Evolutionary conservation across 2,797 vertebrate species (phyloP).

Genomic region (Galago senegalensis): DNA sequence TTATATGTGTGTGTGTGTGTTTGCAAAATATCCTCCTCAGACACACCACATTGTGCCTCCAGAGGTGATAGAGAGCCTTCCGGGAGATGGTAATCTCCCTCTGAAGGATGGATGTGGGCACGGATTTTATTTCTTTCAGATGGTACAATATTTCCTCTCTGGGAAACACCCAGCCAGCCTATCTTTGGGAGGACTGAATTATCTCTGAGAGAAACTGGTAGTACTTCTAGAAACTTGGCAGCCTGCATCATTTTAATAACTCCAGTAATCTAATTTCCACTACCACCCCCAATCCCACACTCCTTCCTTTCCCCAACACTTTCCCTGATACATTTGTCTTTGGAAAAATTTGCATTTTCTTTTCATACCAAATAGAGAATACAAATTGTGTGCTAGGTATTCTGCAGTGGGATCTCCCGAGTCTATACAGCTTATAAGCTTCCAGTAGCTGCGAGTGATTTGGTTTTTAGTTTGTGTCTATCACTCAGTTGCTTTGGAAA

Average conservation of each 20-base stretch:
- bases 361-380: slow-evolving; percentile 51
- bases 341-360: slow-evolving; percentile 49
- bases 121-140: slow-evolving; percentile 80
- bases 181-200: slow-evolving; percentile 71
- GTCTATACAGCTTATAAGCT: background rate
- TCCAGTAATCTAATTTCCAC: slow-evolving; percentile 59
- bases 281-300: background rate
- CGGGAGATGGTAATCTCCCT: slow-evolving; percentile 82
- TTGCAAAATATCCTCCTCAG: slow-evolving; percentile 77
- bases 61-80: slow-evolving; percentile 76
- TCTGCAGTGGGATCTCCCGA: slow-evolving; percentile 21
- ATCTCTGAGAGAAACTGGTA: slow-evolving; percentile 59
- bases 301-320: slow-evolving; percentile 10
- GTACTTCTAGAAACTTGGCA: slow-evolving; percentile 61
- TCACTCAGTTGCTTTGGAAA: slow-evolving; percentile 4
- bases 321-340: slow-evolving; percentile 31
- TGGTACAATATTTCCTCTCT: slow-evolving; percentile 74
- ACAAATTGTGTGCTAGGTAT: background rate
- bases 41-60: slow-evolving; percentile 74
- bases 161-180: background rate
- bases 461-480: slow-evolving; percentile 39
- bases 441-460: background rate
- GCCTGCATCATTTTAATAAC: slow-evolving; percentile 66
- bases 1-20: slow-evolving; percentile 79
- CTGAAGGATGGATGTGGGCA: slow-evolving; percentile 78